Conservation (phyloP, 2,888 invertebrate species). For the Drosophila emarginata region DNA sequence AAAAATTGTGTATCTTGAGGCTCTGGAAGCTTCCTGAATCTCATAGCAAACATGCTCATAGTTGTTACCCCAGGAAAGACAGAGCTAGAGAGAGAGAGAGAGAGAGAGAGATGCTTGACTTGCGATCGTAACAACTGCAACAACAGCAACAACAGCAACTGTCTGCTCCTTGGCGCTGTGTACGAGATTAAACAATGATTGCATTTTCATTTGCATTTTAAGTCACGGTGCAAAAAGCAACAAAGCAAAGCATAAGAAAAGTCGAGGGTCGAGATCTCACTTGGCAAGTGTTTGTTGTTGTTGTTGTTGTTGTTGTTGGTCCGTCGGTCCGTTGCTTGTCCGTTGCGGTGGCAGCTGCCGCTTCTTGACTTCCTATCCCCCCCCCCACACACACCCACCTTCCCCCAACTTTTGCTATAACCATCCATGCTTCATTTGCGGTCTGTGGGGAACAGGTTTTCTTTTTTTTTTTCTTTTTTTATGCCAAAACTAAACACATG, state of each 20-base stretch:
- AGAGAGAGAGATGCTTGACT: slow-evolving; percentile 50
- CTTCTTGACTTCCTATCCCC: slow-evolving; percentile 26
- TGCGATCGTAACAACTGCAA: slow-evolving; percentile 63
- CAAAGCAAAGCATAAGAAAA: slow-evolving; percentile 59
- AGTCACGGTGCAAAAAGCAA: slow-evolving; percentile 67
- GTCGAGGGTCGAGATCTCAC: slow-evolving; percentile 73
- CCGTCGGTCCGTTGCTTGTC: slow-evolving; percentile 2
- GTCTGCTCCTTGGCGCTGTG: slow-evolving; percentile 57
- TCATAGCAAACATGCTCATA: slow-evolving; percentile 66
- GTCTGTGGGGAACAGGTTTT: slow-evolving; percentile 54
- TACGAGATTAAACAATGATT: slow-evolving; percentile 75
- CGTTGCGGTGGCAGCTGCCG: slow-evolving; percentile 22
- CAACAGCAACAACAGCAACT: neutral
- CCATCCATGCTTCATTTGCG: slow-evolving; percentile 3
- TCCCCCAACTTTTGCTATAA: too few species aligned
- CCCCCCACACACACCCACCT: too few species aligned
- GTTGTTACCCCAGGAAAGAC: slow-evolving; percentile 47
- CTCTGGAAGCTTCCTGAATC: slow-evolving; percentile 68
- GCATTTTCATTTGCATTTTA: slow-evolving; percentile 77
- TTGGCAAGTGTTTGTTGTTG: slow-evolving; percentile 61
- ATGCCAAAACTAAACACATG: slow-evolving; percentile 72
- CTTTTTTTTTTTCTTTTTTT: slow-evolving; percentile 22
- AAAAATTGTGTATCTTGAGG: slow-evolving; percentile 70
- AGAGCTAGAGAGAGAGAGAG: neutral
- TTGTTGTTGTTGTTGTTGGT: too few species aligned